Conservation (phyloP, 2,888 invertebrate genomes). For the Andrena hattorfiana region DNA sequence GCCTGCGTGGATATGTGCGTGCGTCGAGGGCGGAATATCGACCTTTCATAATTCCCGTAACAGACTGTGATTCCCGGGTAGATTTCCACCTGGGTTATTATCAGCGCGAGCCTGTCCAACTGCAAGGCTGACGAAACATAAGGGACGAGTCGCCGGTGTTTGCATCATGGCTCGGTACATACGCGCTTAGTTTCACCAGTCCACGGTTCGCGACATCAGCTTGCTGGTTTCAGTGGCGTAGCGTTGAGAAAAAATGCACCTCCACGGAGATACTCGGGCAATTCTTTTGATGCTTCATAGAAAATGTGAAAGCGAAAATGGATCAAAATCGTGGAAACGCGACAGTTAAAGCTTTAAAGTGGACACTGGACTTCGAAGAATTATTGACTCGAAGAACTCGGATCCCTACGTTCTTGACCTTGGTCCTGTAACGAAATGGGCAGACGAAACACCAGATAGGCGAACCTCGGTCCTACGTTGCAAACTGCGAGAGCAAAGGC, state of each 20-base stretch:
- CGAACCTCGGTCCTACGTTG: neutral
- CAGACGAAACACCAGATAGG: too few species aligned
- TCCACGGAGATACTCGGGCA: too few species aligned
- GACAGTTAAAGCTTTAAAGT: too few species aligned
- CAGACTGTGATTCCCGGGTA: constrained; percentile 17
- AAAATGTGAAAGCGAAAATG: too few species aligned
- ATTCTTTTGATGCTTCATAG: too few species aligned
- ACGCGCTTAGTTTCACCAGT: neutral
- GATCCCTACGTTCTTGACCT: too few species aligned
- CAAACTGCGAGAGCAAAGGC: neutral
- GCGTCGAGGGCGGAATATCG: constrained; percentile 21
- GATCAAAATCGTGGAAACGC: too few species aligned
- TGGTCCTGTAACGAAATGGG: neutral
- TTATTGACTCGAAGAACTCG: too few species aligned
- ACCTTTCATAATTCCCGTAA: constrained; percentile 19
- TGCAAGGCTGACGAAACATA: constrained; percentile 59
- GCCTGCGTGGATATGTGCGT: too few species aligned
- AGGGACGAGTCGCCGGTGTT: constrained; percentile 20
- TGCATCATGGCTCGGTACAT: constrained; percentile 57
- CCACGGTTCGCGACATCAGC: neutral
- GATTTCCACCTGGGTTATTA: constrained; percentile 37
- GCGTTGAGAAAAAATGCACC: too few species aligned
- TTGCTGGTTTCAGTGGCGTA: too few species aligned
- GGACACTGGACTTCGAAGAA: too few species aligned
- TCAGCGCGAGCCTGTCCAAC: constrained; percentile 29